Conservation (phyloP, 1,140 invertebrate genomes). For the Neomicropteryx cornuta region DNA sequence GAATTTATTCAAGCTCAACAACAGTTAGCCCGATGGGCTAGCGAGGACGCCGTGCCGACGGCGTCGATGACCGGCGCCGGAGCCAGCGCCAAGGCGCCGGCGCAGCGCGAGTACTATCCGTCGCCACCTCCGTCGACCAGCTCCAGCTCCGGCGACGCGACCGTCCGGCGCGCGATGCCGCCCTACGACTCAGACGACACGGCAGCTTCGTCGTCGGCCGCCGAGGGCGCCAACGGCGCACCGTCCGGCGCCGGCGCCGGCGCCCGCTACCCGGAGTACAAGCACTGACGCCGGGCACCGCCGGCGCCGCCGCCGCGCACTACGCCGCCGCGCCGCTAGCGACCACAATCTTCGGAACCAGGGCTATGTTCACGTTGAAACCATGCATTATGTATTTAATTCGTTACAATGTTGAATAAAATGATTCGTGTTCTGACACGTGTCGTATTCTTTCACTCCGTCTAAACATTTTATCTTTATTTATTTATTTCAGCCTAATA, state of each 20-base stretch:
- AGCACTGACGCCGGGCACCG: conserved; percentile 27
- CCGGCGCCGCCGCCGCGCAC: conserved; percentile 4
- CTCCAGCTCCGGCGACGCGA: conserved; percentile 17
- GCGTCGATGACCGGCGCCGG: conserved; percentile 28
- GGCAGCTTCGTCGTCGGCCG: conserved; percentile 21
- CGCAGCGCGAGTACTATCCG: conserved; percentile 37
- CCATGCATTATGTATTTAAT: background rate
- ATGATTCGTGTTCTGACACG: background rate
- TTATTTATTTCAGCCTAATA: no score
- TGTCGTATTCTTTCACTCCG: no score
- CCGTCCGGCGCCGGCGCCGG: conserved; percentile 26
- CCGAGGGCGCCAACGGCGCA: conserved; percentile 14
- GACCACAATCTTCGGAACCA: conserved; percentile 19
- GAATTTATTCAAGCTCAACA: conserved; percentile 90
- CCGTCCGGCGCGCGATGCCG: conserved; percentile 20
- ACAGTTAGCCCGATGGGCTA: conserved; percentile 84
- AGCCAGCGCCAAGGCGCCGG: conserved; percentile 11
- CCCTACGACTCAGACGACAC: conserved; percentile 18
- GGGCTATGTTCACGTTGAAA: background rate
- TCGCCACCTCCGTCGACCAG: conserved; percentile 36
- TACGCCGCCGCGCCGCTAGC: conserved; percentile 3
- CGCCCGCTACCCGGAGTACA: conserved; percentile 46
- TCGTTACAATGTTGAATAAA: background rate
- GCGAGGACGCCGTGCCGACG: conserved; percentile 69
- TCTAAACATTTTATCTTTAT: no score